These are phyloP conservation scores for Poeciliopsis gracilis DNA, from an alignment of 2,797 vertebrate genomes.

Conservation along the genomic window DNA sequence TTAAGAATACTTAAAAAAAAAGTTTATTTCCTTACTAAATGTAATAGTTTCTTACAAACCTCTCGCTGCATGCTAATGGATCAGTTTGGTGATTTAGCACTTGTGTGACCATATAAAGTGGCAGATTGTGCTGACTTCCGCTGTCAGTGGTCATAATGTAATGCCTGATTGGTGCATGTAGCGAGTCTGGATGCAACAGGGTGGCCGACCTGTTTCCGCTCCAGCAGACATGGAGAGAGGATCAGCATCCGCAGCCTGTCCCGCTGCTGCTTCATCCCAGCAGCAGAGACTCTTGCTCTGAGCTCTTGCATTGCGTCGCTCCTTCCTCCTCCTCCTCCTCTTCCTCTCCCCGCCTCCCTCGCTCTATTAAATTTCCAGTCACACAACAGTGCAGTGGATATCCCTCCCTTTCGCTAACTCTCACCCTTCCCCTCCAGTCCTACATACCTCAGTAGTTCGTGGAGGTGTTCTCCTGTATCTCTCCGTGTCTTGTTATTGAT, in stretches of 20 bases:
- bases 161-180: not conserved
- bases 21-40: not conserved
- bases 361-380: slow-evolving; percentile 86
- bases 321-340: slow-evolving; percentile 33
- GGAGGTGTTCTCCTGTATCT: slow-evolving; percentile 74
- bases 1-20: no score
- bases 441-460: slow-evolving; percentile 70
- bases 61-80: no score
- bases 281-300: slow-evolving; percentile 60
- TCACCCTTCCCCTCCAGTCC: slow-evolving; percentile 34
- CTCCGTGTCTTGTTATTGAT: slow-evolving; percentile 62
- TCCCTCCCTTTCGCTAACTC: slow-evolving; percentile 79
- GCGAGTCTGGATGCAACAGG: slow-evolving; percentile 48
- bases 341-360: slow-evolving; percentile 45
- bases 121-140: not conserved
- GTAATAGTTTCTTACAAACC: not conserved
- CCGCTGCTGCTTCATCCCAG: slow-evolving; percentile 68
- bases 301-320: slow-evolving; percentile 68
- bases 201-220: slow-evolving; percentile 47
- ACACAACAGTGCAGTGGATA: slow-evolving; percentile 88
- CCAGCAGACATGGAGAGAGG: not conserved
- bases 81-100: not conserved
- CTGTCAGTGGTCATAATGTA: not conserved
- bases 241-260: slow-evolving; percentile 52
- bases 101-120: no score